Conservation (phyloP, 2,797 vertebrate species). For the Numenius phaeopus region DNA sequence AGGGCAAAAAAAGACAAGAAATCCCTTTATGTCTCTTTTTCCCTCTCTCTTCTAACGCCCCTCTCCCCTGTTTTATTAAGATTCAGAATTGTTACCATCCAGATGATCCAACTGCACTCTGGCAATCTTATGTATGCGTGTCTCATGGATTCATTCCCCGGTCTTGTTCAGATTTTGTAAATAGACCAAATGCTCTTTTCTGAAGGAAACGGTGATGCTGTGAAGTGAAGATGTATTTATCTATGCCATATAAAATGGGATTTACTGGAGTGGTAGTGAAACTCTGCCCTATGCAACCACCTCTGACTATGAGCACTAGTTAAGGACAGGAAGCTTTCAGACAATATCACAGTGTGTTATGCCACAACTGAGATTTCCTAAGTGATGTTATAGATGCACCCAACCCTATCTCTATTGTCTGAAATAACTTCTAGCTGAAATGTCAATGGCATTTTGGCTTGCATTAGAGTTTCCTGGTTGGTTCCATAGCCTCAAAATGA, state of each 20-base stretch:
- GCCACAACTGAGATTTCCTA: not conserved
- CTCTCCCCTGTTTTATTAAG: not conserved
- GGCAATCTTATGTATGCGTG: not conserved
- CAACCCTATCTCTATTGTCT: not conserved
- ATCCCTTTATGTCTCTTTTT: not conserved
- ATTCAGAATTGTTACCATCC: not conserved
- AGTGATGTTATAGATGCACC: not conserved
- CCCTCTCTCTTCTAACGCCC: not conserved
- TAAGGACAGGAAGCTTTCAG: not conserved
- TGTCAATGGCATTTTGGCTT: not conserved
- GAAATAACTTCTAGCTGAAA: not conserved
- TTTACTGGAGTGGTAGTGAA: not conserved
- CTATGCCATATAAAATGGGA: not conserved
- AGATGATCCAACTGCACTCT: not conserved
- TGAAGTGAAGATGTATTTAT: not conserved
- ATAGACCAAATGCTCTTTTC: not conserved
- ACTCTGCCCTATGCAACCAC: not conserved
- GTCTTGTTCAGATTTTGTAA: not conserved
- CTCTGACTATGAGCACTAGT: accelerated
- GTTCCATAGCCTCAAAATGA: not conserved
- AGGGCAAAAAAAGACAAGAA: not conserved
- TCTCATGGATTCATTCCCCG: not conserved
- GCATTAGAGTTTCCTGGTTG: not conserved
- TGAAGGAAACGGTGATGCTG: not conserved
- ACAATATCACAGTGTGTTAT: not conserved